Conservation (phyloP, 2,113 vertebrate species). For the Podiceps cristatus region DNA sequence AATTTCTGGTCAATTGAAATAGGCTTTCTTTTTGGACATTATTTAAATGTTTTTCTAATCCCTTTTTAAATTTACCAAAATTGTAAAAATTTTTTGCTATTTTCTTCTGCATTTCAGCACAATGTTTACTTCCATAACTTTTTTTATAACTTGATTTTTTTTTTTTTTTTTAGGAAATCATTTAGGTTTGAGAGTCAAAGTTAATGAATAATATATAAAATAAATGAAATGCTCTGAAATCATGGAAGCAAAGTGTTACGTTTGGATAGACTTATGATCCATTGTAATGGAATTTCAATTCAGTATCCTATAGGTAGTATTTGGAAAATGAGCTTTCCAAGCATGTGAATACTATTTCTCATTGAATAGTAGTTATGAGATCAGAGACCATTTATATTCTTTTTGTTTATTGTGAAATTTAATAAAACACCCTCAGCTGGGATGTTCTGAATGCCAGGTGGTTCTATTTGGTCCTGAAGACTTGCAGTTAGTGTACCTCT, state of each 20-base stretch:
- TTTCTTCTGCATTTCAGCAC: background rate
- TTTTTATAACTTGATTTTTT: background rate
- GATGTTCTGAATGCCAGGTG: background rate
- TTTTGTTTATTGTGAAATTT: background rate
- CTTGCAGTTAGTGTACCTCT: background rate
- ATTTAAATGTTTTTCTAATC: background rate
- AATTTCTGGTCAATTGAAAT: background rate
- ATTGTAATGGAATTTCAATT: background rate
- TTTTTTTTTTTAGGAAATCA: background rate
- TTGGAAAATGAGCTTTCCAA: slow-evolving; percentile 14
- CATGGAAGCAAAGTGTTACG: background rate
- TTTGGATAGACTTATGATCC: background rate
- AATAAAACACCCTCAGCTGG: background rate
- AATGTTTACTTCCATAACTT: background rate
- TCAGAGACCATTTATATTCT: background rate
- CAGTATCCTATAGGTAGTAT: background rate
- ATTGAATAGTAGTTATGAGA: background rate
- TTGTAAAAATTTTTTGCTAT: background rate
- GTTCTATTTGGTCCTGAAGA: background rate
- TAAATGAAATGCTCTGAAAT: background rate
- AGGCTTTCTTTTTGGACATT: background rate
- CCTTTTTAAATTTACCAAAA: background rate
- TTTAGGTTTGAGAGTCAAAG: background rate
- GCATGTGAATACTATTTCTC: background rate
- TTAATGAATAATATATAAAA: too few relatives aligned